These are phyloP conservation scores for Leptonema lineaticorne DNA, from an alignment of 1,140 invertebrate genomes.

Conservation along the genomic window DNA sequence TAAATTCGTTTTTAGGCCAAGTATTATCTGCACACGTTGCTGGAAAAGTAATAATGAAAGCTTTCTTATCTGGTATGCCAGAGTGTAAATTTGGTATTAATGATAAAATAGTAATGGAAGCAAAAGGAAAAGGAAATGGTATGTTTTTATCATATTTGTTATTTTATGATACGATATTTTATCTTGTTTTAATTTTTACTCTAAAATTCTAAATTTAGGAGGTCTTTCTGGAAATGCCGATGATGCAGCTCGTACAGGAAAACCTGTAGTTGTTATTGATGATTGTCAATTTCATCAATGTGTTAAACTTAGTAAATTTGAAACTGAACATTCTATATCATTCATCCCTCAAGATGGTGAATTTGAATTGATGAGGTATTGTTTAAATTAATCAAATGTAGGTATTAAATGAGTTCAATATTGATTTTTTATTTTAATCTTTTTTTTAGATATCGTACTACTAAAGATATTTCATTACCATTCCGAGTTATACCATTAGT, in stretches of 20 bases:
- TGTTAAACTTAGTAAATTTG: constrained; percentile 99
- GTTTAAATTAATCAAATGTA: neutral
- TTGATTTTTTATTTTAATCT: neutral
- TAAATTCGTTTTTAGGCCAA: constrained; percentile 70
- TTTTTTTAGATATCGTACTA: constrained; percentile 86
- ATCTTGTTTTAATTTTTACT: neutral
- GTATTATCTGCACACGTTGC: constrained; percentile 98
- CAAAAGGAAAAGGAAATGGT: constrained; percentile 78
- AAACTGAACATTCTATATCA: constrained; percentile 99
- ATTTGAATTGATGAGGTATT: constrained; percentile 98
- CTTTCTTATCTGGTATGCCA: constrained; percentile 99
- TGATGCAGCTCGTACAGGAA: constrained; percentile 84
- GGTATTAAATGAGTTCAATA: too few relatives aligned
- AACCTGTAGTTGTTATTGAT: constrained; percentile 97
- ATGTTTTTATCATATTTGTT: constrained; percentile 15
- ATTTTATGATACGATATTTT: too few relatives aligned
- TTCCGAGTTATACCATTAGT: constrained; percentile 99
- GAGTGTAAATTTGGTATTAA: constrained; percentile 99
- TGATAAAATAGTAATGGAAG: constrained; percentile 99
- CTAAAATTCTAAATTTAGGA: constrained; percentile 42
- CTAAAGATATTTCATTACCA: constrained; percentile 99
- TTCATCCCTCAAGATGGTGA: constrained; percentile 99
- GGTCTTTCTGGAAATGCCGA: constrained; percentile 72
- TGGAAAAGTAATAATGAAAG: constrained; percentile 99
- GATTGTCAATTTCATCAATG: constrained; percentile 99